phyloP scores from a whole-genome alignment of 2,888 invertebrate genomes.

The Caenorhabditis afra region DNA sequence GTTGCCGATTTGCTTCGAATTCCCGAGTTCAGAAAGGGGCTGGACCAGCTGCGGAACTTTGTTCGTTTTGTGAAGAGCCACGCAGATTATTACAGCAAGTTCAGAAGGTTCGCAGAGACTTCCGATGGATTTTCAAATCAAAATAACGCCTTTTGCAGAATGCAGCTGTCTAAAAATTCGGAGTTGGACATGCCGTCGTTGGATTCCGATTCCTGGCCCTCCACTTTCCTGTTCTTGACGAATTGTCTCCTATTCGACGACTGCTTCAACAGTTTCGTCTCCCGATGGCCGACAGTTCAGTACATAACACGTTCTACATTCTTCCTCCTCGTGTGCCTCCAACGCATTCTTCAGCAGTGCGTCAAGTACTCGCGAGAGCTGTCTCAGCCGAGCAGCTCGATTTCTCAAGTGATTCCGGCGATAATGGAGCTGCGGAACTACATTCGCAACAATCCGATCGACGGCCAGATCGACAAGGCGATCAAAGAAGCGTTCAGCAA shows the following conservation, averaged over 20 bases:
- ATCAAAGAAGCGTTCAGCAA: neutral
- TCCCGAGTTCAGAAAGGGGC: neutral
- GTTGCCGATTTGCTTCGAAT: constrained; percentile 4
- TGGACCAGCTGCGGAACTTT: neutral
- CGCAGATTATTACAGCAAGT: constrained; percentile 18
- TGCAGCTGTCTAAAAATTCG: constrained; percentile 14
- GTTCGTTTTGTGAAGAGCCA: neutral
- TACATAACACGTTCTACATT: constrained; percentile 2
- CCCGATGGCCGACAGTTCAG: neutral
- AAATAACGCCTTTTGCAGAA: neutral
- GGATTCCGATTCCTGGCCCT: constrained; percentile 12
- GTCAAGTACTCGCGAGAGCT: neutral
- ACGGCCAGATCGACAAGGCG: neutral
- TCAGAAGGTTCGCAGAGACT: constrained; percentile 8
- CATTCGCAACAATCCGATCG: neutral
- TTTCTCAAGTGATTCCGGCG: constrained; percentile 45
- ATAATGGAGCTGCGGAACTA: neutral
- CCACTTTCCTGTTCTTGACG: constrained; percentile 8
- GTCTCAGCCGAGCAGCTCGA: constrained; percentile 6
- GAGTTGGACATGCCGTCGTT: constrained; percentile 15
- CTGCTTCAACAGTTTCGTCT: constrained; percentile 3
- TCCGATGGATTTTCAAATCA: neutral
- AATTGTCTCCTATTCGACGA: constrained; percentile 19
- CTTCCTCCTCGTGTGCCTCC: constrained; percentile 1
- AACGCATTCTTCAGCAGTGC: constrained; percentile 5